Conservation (phyloP, 2,888 invertebrate genomes). For the Sesia bembeciformis region DNA sequence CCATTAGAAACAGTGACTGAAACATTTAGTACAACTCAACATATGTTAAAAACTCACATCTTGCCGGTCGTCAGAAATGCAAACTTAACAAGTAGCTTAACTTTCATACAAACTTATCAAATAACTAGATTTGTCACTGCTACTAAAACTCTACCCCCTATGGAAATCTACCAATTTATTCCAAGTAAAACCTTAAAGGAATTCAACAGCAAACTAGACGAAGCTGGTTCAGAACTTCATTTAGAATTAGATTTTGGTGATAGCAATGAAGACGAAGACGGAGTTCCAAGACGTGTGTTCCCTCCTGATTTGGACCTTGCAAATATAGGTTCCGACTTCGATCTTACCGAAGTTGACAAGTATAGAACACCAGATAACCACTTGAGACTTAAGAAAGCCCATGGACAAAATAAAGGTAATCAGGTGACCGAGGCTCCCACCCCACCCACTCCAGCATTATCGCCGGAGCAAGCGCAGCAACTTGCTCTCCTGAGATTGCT, state of each 20-base stretch:
- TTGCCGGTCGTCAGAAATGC: slow-evolving; percentile 85
- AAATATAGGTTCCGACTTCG: slow-evolving; percentile 81
- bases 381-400: slow-evolving; percentile 62
- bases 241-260: slow-evolving; percentile 90
- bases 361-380: slow-evolving; percentile 72
- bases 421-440: slow-evolving; percentile 68
- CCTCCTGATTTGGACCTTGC: slow-evolving; percentile 82
- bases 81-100: slow-evolving; percentile 83
- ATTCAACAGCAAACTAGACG: slow-evolving; percentile 90
- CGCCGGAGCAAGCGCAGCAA: slow-evolving; percentile 83
- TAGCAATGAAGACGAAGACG: slow-evolving; percentile 78
- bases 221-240: slow-evolving; percentile 90
- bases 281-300: slow-evolving; percentile 64
- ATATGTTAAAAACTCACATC: slow-evolving; percentile 90
- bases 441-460: slow-evolving; percentile 67
- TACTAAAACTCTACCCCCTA: slow-evolving; percentile 90
- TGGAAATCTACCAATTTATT: slow-evolving; percentile 89
- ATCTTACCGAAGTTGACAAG: slow-evolving; percentile 81
- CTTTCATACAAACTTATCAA: slow-evolving; percentile 91
- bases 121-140: slow-evolving; percentile 91
- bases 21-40: slow-evolving; percentile 92
- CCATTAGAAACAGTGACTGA: slow-evolving; percentile 91
- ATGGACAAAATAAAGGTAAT: slow-evolving; percentile 58
- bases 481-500: slow-evolving; percentile 81
- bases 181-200: slow-evolving; percentile 91